phyloP scores from a whole-genome alignment of 2,797 vertebrate genomes.

The Mormyrus proboscirostris region DNA sequence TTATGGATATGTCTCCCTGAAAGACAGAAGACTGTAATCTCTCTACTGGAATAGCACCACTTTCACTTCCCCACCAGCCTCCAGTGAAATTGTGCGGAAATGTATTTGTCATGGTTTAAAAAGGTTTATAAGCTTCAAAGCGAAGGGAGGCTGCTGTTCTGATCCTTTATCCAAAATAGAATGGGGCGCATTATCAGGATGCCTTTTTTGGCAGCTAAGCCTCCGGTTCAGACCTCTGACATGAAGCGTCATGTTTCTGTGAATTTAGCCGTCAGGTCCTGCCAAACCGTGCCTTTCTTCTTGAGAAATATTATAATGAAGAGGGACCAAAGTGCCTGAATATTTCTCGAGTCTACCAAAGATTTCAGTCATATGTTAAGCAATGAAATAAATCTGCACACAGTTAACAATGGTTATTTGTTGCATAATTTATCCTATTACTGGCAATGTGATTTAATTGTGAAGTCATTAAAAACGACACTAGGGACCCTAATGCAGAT shows the following conservation, averaged over 20 bases:
- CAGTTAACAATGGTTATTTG: background rate
- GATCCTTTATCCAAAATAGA: conserved; percentile 20
- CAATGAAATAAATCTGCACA: background rate
- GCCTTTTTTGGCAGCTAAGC: conserved; percentile 17
- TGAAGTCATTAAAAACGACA: conserved; percentile 3
- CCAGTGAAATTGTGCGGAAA: conserved; percentile 25
- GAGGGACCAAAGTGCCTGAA: background rate
- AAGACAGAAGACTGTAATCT: conserved; percentile 20
- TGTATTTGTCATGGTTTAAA: conserved; percentile 29
- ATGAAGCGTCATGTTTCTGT: background rate
- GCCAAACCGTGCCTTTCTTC: background rate
- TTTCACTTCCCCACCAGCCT: conserved; percentile 22
- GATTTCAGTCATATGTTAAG: background rate
- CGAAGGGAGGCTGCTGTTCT: conserved; percentile 2
- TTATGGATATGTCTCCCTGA: conserved; percentile 15
- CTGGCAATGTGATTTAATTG: background rate
- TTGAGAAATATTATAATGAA: background rate
- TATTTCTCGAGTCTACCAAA: background rate
- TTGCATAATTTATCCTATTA: background rate
- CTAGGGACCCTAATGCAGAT: background rate
- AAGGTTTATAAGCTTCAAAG: conserved; percentile 32
- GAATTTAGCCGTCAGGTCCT: background rate
- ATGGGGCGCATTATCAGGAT: conserved; percentile 3
- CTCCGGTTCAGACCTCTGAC: conserved; percentile 15
- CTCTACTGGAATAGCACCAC: conserved; percentile 11